Evolutionary conservation across 2,797 vertebrate species (phyloP), one percentile per base, ranked within the genome.

Genomic region (Syndactyla subalaris): DNA sequence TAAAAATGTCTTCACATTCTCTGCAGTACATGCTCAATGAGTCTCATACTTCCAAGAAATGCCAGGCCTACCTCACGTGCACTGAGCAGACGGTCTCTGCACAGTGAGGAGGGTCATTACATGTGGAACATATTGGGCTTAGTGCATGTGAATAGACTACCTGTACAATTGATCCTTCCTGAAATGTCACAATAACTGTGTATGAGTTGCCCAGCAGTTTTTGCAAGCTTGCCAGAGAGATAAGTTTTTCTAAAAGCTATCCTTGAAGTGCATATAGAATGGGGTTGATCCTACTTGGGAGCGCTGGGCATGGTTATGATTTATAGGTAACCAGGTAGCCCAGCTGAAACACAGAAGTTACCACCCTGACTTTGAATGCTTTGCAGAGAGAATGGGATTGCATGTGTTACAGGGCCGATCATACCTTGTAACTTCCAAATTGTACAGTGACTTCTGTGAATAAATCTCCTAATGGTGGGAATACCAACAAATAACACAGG

Each of bases 1-100:
- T 95, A 93, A 93, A 96, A 80, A 86, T 71, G 45, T 92, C 70
- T 78, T 95, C 58, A 72, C 27, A 0, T 93, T 89, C 88, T 81
- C 58, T 81, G 66, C 48, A 78, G 74, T 77, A 79, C 81, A 76
- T 85, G 48, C 66, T 94, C 77, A 81, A 6, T 51, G 74, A 66
- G 63, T 45, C 67, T 89, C 3, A 24, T 7, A 41, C 80, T 89
- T 82, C 80, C 49, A 84, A 73, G 74, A 43, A 84, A 34, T 68
- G 30, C 54, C 74, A 85, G 54, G 43, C 36, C 36, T 43, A 14
- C 22, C 54, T 30, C 77, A 81, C 0, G 0, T 58, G 73, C 18
- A 9, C 5, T 17, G 34, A 65, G 23, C n/a, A 29, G 66, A 9
- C 5, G 58, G 34, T 24, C 21, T 54, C 45, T 54, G 17, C 24